phyloP scores from a whole-genome alignment of 1,140 invertebrate genomes.

The Drosophila prosaltans region DNA sequence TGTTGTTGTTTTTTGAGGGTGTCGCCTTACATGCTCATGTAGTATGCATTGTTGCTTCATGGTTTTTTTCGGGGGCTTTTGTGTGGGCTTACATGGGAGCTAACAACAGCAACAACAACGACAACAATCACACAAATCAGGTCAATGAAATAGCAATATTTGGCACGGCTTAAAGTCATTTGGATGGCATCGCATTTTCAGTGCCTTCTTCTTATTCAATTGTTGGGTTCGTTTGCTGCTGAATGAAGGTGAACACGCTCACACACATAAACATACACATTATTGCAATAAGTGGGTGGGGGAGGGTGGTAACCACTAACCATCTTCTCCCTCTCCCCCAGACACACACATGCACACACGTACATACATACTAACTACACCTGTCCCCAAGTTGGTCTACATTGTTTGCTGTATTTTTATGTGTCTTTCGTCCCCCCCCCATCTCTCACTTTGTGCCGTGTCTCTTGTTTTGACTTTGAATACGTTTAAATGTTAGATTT shows the following conservation, averaged over 20 bases:
- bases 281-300: background rate
- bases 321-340: no score
- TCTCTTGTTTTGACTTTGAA: constrained; percentile 62
- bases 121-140: constrained; percentile 62
- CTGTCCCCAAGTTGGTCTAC: constrained; percentile 10
- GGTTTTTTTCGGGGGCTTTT: constrained; percentile 28
- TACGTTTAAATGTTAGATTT: constrained; percentile 56
- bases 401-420: constrained; percentile 21
- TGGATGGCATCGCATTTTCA: constrained; percentile 57
- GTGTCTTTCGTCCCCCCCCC: constrained; percentile 19
- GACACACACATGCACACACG: no score
- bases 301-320: background rate
- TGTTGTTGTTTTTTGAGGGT: constrained; percentile 37
- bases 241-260: constrained; percentile 48
- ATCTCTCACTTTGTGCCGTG: background rate
- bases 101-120: constrained; percentile 17
- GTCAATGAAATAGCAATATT: constrained; percentile 81
- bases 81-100: constrained; percentile 54
- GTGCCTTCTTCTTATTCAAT: constrained; percentile 33
- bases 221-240: constrained; percentile 10
- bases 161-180: constrained; percentile 66
- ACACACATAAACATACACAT: background rate
- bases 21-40: constrained; percentile 64
- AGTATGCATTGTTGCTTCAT: constrained; percentile 69
- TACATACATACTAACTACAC: background rate